Evolutionary conservation across 2,888 invertebrate species (phyloP), one percentile per base, ranked within the genome.

Genomic region (Acrobasis repandana): DNA sequence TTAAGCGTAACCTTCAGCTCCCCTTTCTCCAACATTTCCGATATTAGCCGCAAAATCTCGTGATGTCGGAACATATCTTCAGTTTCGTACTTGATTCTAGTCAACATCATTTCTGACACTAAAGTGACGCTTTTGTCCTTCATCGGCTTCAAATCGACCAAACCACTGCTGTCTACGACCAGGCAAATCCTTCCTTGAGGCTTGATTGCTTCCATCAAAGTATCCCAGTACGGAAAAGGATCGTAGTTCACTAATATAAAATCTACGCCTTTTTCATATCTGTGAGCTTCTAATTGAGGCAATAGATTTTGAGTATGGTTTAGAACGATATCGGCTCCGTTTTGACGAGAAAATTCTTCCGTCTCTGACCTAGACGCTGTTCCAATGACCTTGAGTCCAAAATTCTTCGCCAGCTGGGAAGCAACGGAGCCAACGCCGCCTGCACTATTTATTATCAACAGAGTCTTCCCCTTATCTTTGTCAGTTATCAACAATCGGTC

Each of bases 391-490:
- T 75, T 83, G 0, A 91, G 73, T 0, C 88, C 89, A 14, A 85
- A 68, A 63, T 84, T 79, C 63, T 82, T 86, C 1, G 82, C 88
- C 9, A 90, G 63, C 65, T 91, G 91, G 16, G 86, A 79, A 9
- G 90, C 90, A 0, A 90, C 72, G 8, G 89, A 83, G 0, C 91
- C 91, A 0, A 90, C 90, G 28, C 91, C 91, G 0, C 90, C 91
- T 1, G 83, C 86, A 65, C 90, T 91, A 61, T 90, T 91, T 50
- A 91, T 85, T 33, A 91, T 79, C 56, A 90, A 70, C 9, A 91
- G 67, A 20, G 83, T 73, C 66, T 86, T 90, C 2, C 85, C 88
- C 65, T 75, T 82, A 67, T 90, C 89, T 62, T 86, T 86, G 18
- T 83, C 83, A 14, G 88, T 77, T n/a, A 91, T 47, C 18, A 76